These are phyloP conservation scores for Spizella passerina DNA, from an alignment of 2,797 vertebrate species.

Conservation along the genomic window DNA sequence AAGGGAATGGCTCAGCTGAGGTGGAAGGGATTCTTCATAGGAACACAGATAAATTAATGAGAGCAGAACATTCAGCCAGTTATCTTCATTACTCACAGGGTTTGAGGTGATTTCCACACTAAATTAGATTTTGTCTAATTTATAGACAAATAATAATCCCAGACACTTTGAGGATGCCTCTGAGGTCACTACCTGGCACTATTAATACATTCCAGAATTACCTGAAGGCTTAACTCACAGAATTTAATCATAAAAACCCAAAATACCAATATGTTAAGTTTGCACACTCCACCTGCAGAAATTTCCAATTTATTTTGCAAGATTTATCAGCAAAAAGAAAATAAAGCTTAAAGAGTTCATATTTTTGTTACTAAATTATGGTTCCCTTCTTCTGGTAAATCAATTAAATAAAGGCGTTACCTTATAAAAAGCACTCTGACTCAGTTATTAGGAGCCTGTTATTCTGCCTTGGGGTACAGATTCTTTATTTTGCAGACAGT, in stretches of 20 bases:
- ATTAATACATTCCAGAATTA: background rate
- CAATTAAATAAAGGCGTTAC: background rate
- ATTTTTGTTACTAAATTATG: background rate
- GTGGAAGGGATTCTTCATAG: background rate
- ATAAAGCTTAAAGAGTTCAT: background rate
- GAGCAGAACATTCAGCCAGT: background rate
- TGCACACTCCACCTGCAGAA: background rate
- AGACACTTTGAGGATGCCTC: background rate
- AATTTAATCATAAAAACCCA: background rate
- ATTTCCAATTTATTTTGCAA: background rate
- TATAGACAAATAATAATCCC: background rate
- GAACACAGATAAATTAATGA: background rate
- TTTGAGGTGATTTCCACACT: background rate
- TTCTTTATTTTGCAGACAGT: background rate
- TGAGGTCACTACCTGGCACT: background rate
- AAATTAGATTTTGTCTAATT: background rate
- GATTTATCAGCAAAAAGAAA: background rate
- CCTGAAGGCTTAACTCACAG: background rate
- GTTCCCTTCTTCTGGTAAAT: background rate
- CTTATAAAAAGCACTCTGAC: background rate
- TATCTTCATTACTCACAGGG: background rate
- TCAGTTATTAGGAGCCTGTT: background rate
- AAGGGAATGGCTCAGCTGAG: background rate
- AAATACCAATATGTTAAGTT: background rate
- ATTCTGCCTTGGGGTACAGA: background rate